phyloP scores from a whole-genome alignment of 1,140 invertebrate genomes.

The Phthorimaea operculella region DNA sequence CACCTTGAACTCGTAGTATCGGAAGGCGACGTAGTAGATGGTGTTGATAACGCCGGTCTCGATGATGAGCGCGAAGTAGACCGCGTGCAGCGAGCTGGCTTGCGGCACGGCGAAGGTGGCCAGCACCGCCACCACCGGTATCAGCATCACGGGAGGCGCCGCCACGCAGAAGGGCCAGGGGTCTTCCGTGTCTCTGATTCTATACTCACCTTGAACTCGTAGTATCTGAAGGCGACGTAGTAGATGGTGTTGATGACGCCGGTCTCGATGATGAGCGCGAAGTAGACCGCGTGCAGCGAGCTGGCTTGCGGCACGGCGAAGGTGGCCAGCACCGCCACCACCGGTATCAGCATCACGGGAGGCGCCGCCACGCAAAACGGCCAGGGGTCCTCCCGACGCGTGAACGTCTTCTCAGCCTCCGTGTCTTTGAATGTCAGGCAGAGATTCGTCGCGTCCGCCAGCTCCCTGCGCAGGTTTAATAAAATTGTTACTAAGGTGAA shows the following conservation, averaged over 20 bases:
- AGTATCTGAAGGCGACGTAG: conserved; percentile 40
- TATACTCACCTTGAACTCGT: conserved; percentile 38
- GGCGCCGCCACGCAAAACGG: conserved; percentile 72
- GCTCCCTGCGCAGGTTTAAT: conserved; percentile 62
- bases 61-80: conserved; percentile 42
- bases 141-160: conserved; percentile 55
- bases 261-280: conserved; percentile 42
- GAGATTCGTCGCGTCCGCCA: conserved; percentile 75
- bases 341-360: conserved; percentile 44
- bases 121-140: conserved; percentile 39
- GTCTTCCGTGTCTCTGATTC: conserved; percentile 72
- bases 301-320: conserved; percentile 42
- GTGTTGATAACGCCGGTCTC: conserved; percentile 47
- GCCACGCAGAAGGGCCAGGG: conserved; percentile 56
- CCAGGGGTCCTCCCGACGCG: conserved; percentile 60
- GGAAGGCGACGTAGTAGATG: conserved; percentile 41
- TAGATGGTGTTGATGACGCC: conserved; percentile 45
- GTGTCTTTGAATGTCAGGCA: conserved; percentile 75
- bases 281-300: conserved; percentile 41
- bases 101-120: conserved; percentile 42
- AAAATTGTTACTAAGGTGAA: neutral
- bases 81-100: conserved; percentile 34
- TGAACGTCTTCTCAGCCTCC: conserved; percentile 74
- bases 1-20: conserved; percentile 49
- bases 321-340: conserved; percentile 34